A percentile compares a stretch with the other conserved stretches of the same genome.
phyloP scores from a whole-genome alignment of 2,888 invertebrate species.

The Atrina japonica region DNA sequence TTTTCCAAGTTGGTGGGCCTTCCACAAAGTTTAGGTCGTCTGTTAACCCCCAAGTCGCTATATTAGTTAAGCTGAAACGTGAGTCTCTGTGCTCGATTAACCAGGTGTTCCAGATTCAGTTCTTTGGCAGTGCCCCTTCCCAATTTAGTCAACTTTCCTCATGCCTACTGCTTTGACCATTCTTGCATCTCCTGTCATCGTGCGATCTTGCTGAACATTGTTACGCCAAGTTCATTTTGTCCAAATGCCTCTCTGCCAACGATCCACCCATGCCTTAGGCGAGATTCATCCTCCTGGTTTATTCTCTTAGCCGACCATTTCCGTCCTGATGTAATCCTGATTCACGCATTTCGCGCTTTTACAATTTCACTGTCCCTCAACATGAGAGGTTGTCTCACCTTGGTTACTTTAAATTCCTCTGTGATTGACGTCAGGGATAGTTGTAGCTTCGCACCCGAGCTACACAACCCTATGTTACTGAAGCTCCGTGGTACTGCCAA shows the following conservation, averaged over 20 bases:
- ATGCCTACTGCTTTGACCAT: constrained; percentile 1
- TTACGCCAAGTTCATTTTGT: constrained; percentile 1
- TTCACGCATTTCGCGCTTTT: constrained; percentile 7
- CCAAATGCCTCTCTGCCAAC: not conserved
- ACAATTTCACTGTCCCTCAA: constrained; percentile 25
- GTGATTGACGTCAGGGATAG: constrained; percentile 37
- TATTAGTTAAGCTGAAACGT: constrained; percentile 12
- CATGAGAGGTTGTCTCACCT: constrained; percentile 30
- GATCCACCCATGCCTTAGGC: constrained; percentile 18
- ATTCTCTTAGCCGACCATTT: constrained; percentile 30
- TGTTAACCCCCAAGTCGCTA: constrained; percentile 11
- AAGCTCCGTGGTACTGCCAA: constrained; percentile 41
- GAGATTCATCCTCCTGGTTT: constrained; percentile 30
- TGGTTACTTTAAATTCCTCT: constrained; percentile 41
- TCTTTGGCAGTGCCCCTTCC: not conserved
- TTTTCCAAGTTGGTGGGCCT: too few relatives aligned
- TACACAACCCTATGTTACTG: constrained; percentile 33
- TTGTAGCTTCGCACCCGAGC: constrained; percentile 35
- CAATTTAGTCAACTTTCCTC: constrained; percentile 18
- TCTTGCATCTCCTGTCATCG: constrained; percentile 13
- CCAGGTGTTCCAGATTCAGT: constrained; percentile 15
- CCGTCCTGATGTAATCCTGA: constrained; percentile 14
- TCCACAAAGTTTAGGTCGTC: constrained; percentile 32
- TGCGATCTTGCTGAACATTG: not conserved
- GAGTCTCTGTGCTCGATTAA: constrained; percentile 13